phyloP scores from a whole-genome alignment of 2,888 invertebrate genomes.

The Cosmopolites sordidus region DNA sequence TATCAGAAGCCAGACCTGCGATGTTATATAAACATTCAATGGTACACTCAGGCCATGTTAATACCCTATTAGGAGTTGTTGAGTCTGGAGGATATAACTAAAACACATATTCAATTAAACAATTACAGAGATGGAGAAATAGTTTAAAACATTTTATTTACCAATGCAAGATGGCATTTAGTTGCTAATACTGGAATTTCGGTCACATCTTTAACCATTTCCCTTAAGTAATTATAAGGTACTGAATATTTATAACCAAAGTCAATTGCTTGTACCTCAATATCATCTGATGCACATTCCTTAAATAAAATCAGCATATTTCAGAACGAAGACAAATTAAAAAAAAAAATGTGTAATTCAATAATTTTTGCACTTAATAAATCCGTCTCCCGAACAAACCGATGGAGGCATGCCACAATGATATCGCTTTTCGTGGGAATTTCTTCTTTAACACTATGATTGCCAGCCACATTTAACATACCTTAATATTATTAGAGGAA shows the following conservation, averaged over 20 bases:
- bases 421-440: no score
- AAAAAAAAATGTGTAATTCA: not conserved
- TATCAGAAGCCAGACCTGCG: slow-evolving; percentile 19
- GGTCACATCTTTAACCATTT: slow-evolving; percentile 28
- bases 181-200: slow-evolving; percentile 33
- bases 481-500: no score
- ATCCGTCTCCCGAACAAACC: not conserved
- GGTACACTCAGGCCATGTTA: slow-evolving; percentile 30
- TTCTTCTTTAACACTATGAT: no score
- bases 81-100: slow-evolving; percentile 35
- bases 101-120: slow-evolving; percentile 12
- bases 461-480: no score
- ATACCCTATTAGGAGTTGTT: slow-evolving; percentile 23
- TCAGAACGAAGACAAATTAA: not conserved
- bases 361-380: not conserved
- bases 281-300: slow-evolving; percentile 28
- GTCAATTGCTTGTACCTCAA: slow-evolving; percentile 34
- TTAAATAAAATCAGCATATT: slow-evolving; percentile 23
- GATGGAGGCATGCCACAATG: not conserved
- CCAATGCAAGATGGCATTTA: slow-evolving; percentile 34
- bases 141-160: slow-evolving; percentile 17
- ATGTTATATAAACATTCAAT: slow-evolving; percentile 27
- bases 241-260: slow-evolving; percentile 31
- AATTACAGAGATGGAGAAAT: no score
- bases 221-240: slow-evolving; percentile 29